Evolutionary conservation across 35 echinoderm and acorn worm species (phyloP), one percentile per base, ranked within the genome.

Genomic region (Ptychodera flava): DNA sequence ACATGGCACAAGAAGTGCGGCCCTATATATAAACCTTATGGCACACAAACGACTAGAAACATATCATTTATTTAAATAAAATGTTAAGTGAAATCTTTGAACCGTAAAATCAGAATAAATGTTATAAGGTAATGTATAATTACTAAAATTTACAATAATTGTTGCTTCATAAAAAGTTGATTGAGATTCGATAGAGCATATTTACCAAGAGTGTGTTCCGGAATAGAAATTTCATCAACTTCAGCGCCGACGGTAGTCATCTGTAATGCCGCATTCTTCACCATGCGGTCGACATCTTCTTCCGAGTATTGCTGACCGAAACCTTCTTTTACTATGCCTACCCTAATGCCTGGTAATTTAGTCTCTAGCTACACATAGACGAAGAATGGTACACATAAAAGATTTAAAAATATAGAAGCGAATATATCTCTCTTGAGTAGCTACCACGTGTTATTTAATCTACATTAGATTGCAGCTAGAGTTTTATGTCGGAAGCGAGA

Each of bases 241-340:
- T 36, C 77, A 0, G 89, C 89, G 30, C 84, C 79, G 28, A 86
- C 36, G 27, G 33, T 33, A n/a, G 77, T 1, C 0, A 91, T 76
- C 32, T 81, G 85, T 22, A 36, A 16, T 28, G 82, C 29, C 80
- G 89, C 79, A 53, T 30, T 79, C 34, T 75, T 81, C 0, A 91
- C 79, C 12, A 86, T 29, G 6, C 33, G 1, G 0, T 86, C 78
- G 28, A 91, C 89, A 31, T 35, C 28, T 14, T 2, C 0, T 38
- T 91, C 85, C 28, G 84, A 34, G 22, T 29, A 12, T 10, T 64
- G 15, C 37, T 30, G 45, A 1, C 30, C 89, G 53, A 91, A 91
- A 31, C 84, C 89, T 79, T 91, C 89, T 1, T 86, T 91, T 0
- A 91, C 16, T n/a, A 91, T 27, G 6, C 89, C 89, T 35, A 91